Evolutionary conservation across 2,113 vertebrate species (phyloP), one percentile per base, ranked within the genome.

Genomic region (Sprattus sprattus): DNA sequence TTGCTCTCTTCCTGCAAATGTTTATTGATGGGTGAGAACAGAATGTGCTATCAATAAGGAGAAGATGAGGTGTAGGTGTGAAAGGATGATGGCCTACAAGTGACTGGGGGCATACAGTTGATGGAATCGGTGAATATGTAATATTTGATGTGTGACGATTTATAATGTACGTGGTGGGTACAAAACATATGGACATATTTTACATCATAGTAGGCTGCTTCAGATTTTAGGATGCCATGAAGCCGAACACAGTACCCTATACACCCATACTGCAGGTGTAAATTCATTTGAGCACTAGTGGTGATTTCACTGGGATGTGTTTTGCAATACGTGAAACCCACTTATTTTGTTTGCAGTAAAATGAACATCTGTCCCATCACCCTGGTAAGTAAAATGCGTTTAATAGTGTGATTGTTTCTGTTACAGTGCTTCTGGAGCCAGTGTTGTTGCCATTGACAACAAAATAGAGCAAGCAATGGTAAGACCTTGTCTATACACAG

Each of bases 381-480:
- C 50, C 52, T 54, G 15, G 15, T 54, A 18, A 22, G 54, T 22
- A 60, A 60, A 60, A 60, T 60, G 18, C 54, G 5, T 7, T 20
- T 60, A 60, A 60, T 22, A 22, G 18, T 60, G 52, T 54, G 49
- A 82, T 60, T 15, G 6, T 44, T 71, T 71, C 18, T 84, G 83
- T 90, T 91, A 81, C 92, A 96, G 96, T 95, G 95, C 96, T 91
- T 98, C 98, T 93, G 97, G 97, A 96, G 96, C 96, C 87, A 98
- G 97, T 88, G 96, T 97, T 92, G 98, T 98, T 93, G 97, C 97
- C 95, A 99, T 99, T 92, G 98, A 99, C 95, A 99, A 99, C 95
- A 99, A 98, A 95, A 98, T 99, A 93, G 98, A 99, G 94, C 98
- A 99, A 95, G 98, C 98, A 88, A 99, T 99, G 98, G 98, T 99